Percentiles rank a stretch among this genome's conserved stretches.
phyloP scores from a whole-genome alignment of 2,888 invertebrate genomes.

The Osedax frankpressi region DNA sequence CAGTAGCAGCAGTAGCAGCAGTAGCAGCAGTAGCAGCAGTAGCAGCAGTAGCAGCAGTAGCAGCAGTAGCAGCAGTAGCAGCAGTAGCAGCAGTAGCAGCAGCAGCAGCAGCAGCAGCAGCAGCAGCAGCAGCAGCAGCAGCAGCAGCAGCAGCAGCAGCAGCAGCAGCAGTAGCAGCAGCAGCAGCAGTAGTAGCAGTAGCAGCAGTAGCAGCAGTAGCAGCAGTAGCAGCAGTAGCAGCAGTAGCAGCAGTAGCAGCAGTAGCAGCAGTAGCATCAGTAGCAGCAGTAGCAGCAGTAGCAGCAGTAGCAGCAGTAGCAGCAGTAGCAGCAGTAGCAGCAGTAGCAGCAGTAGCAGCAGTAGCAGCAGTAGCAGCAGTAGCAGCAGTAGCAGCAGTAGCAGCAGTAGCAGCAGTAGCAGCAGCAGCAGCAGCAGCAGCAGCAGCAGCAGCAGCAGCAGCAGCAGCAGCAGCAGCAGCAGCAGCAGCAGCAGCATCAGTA shows the following conservation, averaged over 20 bases:
- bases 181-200: not conserved
- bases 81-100: not conserved
- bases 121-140: not conserved
- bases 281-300: not conserved
- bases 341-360: not conserved
- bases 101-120: not conserved
- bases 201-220: not conserved
- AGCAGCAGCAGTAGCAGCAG: not conserved
- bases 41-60: not conserved
- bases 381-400: not conserved
- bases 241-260: not conserved
- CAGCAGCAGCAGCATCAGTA: too few relatives aligned
- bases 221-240: not conserved
- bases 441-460: constrained; percentile 14
- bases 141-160: not conserved
- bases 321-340: not conserved
- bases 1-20: too few relatives aligned
- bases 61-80: not conserved
- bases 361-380: not conserved
- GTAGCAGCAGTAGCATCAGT: not conserved
- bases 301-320: not conserved
- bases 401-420: not conserved
- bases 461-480: constrained; percentile 10
- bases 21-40: not conserved
- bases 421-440: too few relatives aligned